These are phyloP conservation scores for Fregata magnificens DNA, from an alignment of 2,113 vertebrate species.

Conservation along the genomic window DNA sequence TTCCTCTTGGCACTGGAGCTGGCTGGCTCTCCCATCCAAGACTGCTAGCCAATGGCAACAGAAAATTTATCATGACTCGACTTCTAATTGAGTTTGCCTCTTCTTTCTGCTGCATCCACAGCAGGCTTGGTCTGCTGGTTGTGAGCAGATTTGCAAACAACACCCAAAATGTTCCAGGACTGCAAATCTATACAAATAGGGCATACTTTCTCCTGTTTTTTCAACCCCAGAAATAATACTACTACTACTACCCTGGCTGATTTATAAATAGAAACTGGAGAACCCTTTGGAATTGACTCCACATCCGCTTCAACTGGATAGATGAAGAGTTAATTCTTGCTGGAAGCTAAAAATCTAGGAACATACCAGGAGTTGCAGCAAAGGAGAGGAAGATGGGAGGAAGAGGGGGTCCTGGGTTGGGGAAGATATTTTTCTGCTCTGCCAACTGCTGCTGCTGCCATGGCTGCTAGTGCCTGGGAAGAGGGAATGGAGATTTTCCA, in stretches of 20 bases:
- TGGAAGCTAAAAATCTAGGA: not conserved
- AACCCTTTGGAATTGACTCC: not conserved
- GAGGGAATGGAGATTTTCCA: not conserved
- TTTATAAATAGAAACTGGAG: slow-evolving; percentile 34
- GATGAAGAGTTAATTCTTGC: not conserved
- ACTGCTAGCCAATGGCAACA: slow-evolving; percentile 50
- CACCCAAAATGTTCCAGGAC: slow-evolving; percentile 7
- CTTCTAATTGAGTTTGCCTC: not conserved
- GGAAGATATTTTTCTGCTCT: not conserved
- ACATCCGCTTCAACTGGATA: not conserved
- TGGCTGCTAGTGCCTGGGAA: not conserved
- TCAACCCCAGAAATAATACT: not conserved
- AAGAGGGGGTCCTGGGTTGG: not conserved
- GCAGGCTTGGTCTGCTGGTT: not conserved
- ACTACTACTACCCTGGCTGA: not conserved
- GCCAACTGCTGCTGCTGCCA: not conserved
- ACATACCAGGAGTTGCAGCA: not conserved
- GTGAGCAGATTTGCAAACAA: not conserved
- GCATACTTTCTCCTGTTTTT: not conserved
- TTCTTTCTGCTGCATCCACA: not conserved
- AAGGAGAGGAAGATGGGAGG: not conserved
- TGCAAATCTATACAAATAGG: not conserved
- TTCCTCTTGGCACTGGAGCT: not conserved
- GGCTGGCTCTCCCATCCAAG: not conserved
- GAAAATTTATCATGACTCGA: not conserved